Evolutionary conservation across 2,888 invertebrate genomes (phyloP).

Genomic region (Gandaritis pyraliata): DNA sequence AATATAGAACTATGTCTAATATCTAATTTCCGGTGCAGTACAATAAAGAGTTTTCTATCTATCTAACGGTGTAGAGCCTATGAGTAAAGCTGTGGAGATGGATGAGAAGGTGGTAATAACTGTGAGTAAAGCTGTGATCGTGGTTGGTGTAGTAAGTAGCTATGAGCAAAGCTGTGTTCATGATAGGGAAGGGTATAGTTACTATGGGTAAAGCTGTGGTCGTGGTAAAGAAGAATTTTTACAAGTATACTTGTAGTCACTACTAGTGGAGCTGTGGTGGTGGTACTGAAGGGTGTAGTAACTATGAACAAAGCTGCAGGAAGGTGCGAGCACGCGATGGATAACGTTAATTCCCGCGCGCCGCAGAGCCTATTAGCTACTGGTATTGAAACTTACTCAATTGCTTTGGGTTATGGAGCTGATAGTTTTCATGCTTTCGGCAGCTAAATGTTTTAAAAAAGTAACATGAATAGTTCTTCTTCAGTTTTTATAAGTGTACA

Average conservation of each 20-base stretch:
- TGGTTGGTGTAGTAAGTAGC: too few species aligned
- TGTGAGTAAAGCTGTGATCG: too few species aligned
- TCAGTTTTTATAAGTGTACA: too few species aligned
- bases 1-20: neutral
- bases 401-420: slow-evolving; percentile 14
- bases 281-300: slow-evolving; percentile 11
- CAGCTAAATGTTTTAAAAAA: neutral
- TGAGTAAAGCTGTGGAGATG: neutral
- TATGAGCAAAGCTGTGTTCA: too few species aligned
- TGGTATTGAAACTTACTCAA: slow-evolving; percentile 24
- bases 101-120: too few species aligned
- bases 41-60: too few species aligned
- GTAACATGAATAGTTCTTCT: neutral
- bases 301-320: slow-evolving; percentile 56
- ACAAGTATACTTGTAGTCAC: too few species aligned
- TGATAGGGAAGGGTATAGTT: too few species aligned
- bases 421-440: slow-evolving; percentile 8
- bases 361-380: slow-evolving; percentile 20
- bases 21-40: too few species aligned
- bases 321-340: slow-evolving; percentile 60
- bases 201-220: too few species aligned
- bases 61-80: neutral
- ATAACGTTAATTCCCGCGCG: slow-evolving; percentile 37
- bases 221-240: too few species aligned
- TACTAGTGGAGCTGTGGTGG: neutral